Base-by-base conservation (phyloP, 2,888 invertebrate genomes). In the Poecilus cupreus region DNA sequence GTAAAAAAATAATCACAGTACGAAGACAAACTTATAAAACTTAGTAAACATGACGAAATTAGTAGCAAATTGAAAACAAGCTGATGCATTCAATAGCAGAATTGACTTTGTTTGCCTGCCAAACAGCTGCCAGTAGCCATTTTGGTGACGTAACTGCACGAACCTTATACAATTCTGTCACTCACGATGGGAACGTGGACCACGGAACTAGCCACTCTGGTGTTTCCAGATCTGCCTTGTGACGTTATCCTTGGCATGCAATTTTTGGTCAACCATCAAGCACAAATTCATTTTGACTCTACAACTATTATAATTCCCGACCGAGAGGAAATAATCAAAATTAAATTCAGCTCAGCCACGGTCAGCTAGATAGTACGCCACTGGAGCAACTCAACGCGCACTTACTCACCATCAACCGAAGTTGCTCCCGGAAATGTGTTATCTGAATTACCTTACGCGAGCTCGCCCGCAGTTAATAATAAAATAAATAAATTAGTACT, bases 131-230 rank as follows among this genome's bases (percentile, higher is more conserved):
- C n/a, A n/a, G n/a, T n/a, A n/a, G n/a, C n/a, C n/a, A n/a, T n/a
- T n/a, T n/a, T n/a, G n/a, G n/a, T n/a, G n/a, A n/a, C n/a, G n/a
- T n/a, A n/a, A n/a, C n/a, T n/a, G n/a, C n/a, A n/a, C n/a, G n/a
- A n/a, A n/a, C n/a, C n/a, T n/a, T n/a, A n/a, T 24, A 46, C 72
- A 22, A 22, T 8, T 10, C n/a, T 46, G 24, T 22, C 22, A 11
- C 13, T 72, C 6, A 46, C 16, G 13, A 22, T 72, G n/a, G 49
- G 13, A 8, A 22, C 43, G 24, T 49, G 49, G 18, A 22, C 22
- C 46, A 49, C 43, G 20, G 72, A 72, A n/a, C 0, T 46, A 72
- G 49, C 46, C 43, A 26, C 72, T 24, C 72, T 72, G 39, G 72
- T 72, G 4, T 22, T 72, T 46, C 46, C 43, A 46, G 6, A 49